Percentiles rank a stretch among this genome's conserved stretches.
Conservation (phyloP, 2,888 invertebrate genomes). For the Hypomecis punctinalis region DNA sequence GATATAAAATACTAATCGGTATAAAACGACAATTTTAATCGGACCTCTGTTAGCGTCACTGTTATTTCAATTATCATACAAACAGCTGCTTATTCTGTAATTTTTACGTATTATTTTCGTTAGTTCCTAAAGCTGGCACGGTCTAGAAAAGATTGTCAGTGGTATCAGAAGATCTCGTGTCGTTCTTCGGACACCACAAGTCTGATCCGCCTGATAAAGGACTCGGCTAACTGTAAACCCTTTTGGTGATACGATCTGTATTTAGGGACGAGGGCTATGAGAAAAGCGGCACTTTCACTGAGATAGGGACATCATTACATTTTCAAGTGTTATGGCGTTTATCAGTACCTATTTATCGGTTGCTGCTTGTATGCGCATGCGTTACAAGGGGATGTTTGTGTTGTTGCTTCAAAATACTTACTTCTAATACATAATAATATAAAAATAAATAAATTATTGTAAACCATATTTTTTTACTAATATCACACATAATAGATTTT, state of each 20-base stretch:
- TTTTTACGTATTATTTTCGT: not conserved
- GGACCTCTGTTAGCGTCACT: not conserved
- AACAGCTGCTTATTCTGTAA: slow-evolving; percentile 24
- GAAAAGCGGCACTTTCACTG: slow-evolving; percentile 23
- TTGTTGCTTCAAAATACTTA: no score
- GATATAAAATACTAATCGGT: slow-evolving; percentile 53
- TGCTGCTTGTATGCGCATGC: no score
- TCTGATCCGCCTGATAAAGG: slow-evolving; percentile 63
- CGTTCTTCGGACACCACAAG: slow-evolving; percentile 49
- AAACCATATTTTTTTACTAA: no score
- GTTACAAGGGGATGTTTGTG: no score
- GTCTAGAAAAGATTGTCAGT: slow-evolving; percentile 18
- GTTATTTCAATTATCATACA: not conserved
- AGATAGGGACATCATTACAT: slow-evolving; percentile 4
- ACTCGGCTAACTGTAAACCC: slow-evolving; percentile 60
- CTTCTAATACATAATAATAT: no score
- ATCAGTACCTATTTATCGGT: not conserved
- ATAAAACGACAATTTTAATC: not conserved
- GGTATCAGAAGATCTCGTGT: slow-evolving; percentile 54
- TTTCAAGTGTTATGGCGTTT: not conserved
- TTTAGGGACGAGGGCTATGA: slow-evolving; percentile 48
- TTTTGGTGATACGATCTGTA: slow-evolving; percentile 63
- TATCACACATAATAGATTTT: no score
- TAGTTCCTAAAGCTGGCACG: slow-evolving; percentile 7
- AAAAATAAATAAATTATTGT: no score